A percentile compares a stretch with the other conserved stretches of the same genome.
Conservation (phyloP, 2,113 vertebrate genomes). For the Percopsis transmontana region DNA sequence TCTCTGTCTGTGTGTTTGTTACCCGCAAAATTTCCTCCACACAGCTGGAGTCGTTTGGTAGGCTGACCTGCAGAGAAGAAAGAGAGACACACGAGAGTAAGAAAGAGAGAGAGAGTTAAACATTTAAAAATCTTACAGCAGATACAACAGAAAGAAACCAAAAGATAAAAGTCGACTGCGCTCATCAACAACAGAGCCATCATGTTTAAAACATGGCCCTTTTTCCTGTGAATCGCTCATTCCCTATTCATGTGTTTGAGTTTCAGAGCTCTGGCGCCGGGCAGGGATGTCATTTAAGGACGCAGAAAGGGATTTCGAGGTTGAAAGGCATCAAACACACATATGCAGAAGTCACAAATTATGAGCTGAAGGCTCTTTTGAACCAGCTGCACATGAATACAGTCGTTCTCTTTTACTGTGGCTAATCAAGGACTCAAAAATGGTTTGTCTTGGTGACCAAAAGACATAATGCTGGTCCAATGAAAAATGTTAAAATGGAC, state of each 20-base stretch:
- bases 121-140: conserved; percentile 37
- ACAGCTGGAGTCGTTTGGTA: conserved; percentile 93
- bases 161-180: background rate
- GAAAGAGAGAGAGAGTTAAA: background rate
- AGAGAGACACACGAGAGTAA: background rate
- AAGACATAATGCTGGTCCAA: too few relatives aligned
- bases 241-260: conserved; percentile 10
- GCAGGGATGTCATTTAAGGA: conserved; percentile 13
- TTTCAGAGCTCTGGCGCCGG: conserved; percentile 11
- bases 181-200: background rate
- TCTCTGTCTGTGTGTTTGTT: conserved; percentile 67
- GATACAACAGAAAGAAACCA: background rate
- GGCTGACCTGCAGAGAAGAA: conserved; percentile 83
- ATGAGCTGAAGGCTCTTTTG: too few relatives aligned
- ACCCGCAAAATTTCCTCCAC: conserved; percentile 98
- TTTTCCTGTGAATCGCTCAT: background rate
- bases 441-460: too few relatives aligned
- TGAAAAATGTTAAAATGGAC: too few relatives aligned
- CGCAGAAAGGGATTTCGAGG: conserved; percentile 9
- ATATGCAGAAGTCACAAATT: too few relatives aligned
- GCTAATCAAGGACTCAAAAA: too few relatives aligned
- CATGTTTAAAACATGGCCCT: background rate
- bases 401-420: too few relatives aligned
- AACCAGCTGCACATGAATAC: too few relatives aligned
- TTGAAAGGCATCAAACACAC: too few relatives aligned